Conservation (phyloP, 2,113 vertebrate species). For the Eublepharis macularius region DNA sequence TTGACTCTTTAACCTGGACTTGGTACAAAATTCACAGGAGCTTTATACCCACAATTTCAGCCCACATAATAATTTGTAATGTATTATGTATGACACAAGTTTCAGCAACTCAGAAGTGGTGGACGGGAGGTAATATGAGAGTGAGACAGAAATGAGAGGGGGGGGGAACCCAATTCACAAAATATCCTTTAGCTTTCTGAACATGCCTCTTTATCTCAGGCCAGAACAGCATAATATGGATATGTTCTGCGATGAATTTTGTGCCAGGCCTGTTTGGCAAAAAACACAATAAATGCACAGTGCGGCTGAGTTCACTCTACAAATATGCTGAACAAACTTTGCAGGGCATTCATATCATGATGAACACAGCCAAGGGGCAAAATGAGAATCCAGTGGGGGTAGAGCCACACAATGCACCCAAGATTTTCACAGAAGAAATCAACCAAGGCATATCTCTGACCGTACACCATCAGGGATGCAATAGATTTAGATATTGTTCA, state of each 20-base stretch:
- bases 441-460: neutral
- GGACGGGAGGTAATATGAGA: neutral
- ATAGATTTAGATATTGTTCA: neutral
- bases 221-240: neutral
- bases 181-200: neutral
- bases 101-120: neutral
- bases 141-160: neutral
- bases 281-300: neutral
- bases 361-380: neutral
- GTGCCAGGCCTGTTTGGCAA: neutral
- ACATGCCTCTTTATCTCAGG: neutral
- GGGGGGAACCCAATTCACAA: no score
- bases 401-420: neutral
- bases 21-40: conserved; percentile 37
- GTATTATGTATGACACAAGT: neutral
- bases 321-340: neutral
- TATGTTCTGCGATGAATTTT: neutral
- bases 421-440: neutral
- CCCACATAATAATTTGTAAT: conserved; percentile 14
- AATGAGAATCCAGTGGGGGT: neutral
- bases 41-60: conserved; percentile 32
- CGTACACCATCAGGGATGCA: neutral
- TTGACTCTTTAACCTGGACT: conserved; percentile 47
- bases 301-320: neutral
- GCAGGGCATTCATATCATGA: neutral